Conservation (phyloP, 1,140 invertebrate genomes). For the Drosophila sp. region DNA sequence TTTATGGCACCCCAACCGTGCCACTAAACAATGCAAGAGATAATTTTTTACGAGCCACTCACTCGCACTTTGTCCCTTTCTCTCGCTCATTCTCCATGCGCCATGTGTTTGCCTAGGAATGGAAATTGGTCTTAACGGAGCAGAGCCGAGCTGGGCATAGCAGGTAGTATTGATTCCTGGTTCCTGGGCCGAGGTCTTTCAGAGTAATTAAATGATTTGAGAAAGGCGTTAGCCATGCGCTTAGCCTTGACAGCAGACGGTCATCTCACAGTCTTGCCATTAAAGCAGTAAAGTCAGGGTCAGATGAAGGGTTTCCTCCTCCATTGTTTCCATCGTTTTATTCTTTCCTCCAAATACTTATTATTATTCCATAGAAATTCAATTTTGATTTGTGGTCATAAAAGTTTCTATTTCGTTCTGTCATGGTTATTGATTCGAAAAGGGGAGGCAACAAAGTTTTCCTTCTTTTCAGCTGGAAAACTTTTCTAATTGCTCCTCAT, state of each 20-base stretch:
- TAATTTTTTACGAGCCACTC: constrained; percentile 75
- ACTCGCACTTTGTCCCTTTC: constrained; percentile 9
- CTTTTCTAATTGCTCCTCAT: constrained; percentile 64
- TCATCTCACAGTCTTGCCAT: constrained; percentile 41
- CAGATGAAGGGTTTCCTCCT: constrained; percentile 10
- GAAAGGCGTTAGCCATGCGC: constrained; percentile 71
- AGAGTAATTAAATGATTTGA: constrained; percentile 70
- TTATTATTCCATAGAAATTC: constrained; percentile 57
- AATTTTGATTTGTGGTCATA: constrained; percentile 60
- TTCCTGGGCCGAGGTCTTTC: constrained; percentile 24
- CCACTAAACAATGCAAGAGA: constrained; percentile 64
- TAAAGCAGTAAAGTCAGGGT: constrained; percentile 63
- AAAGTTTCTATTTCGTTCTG: constrained; percentile 36
- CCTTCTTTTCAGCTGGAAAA: constrained; percentile 54
- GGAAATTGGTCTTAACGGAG: not conserved
- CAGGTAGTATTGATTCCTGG: constrained; percentile 23
- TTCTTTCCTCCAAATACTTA: not conserved
- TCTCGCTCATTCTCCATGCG: constrained; percentile 2
- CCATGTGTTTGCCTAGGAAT: constrained; percentile 58
- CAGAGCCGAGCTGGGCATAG: constrained; percentile 8
- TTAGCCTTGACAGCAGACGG: constrained; percentile 62
- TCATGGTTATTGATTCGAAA: constrained; percentile 60
- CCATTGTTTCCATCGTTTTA: not conserved
- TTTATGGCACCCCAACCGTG: constrained; percentile 76
- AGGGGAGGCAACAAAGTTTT: constrained; percentile 38